Percentiles rank a stretch among this genome's conserved stretches.
Evolutionary conservation across 2,888 invertebrate genomes (phyloP).

Genomic region (Drosophila aldrichi): DNA sequence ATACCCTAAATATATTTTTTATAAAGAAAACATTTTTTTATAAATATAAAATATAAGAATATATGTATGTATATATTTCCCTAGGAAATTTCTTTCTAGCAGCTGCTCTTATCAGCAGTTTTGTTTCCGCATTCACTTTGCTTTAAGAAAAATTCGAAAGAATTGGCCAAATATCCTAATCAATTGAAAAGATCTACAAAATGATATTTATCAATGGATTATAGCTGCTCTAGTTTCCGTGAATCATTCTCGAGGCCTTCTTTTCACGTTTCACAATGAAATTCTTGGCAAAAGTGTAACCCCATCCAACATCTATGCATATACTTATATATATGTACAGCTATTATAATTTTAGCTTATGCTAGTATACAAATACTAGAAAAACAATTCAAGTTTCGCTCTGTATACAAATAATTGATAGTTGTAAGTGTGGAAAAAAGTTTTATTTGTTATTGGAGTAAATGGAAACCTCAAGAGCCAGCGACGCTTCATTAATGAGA

Average conservation of each 20-base stretch:
- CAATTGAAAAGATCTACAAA: constrained; percentile 48
- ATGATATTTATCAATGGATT: constrained; percentile 59
- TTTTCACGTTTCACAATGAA: constrained; percentile 29
- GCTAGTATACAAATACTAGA: constrained; percentile 33
- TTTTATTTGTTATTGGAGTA: constrained; percentile 51
- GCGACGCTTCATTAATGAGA: constrained; percentile 65
- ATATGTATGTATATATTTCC: neutral
- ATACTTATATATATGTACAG: neutral
- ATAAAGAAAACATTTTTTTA: too few species aligned
- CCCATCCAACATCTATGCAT: constrained; percentile 21
- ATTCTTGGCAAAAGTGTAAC: constrained; percentile 43
- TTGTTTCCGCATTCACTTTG: constrained; percentile 6
- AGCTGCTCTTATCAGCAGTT: constrained; percentile 5
- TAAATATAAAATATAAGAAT: neutral
- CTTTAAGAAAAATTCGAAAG: constrained; percentile 6
- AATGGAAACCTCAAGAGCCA: constrained; percentile 37
- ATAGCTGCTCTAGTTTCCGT: constrained; percentile 22
- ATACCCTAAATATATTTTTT: too few species aligned
- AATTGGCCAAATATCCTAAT: constrained; percentile 39
- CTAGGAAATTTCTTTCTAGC: neutral
- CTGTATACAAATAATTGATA: constrained; percentile 56
- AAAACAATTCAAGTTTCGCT: constrained; percentile 37
- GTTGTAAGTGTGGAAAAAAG: constrained; percentile 37
- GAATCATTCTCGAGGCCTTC: neutral
- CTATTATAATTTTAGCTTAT: constrained; percentile 1